phyloP scores from a whole-genome alignment of 2,888 invertebrate genomes.

The Pseudeuparius sepicola region DNA sequence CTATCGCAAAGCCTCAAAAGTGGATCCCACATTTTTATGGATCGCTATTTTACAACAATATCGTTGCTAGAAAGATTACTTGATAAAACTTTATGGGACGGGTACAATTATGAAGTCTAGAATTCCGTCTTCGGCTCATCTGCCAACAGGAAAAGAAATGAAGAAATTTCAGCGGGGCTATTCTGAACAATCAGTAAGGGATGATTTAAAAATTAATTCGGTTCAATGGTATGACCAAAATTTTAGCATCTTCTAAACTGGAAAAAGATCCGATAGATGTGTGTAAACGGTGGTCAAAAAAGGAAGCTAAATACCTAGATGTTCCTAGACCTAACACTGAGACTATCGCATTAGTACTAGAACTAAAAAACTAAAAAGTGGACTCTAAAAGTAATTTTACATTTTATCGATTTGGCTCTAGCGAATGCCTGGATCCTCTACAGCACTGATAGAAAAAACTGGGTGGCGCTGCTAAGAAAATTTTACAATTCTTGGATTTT shows the following conservation, averaged over 20 bases:
- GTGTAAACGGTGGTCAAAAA: constrained; percentile 10
- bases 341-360: too few relatives aligned
- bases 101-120: constrained; percentile 24
- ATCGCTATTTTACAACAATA: constrained; percentile 18
- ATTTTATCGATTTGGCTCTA: constrained; percentile 8
- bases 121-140: constrained; percentile 21
- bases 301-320: constrained; percentile 3
- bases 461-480: constrained; percentile 3
- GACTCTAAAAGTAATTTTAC: constrained; percentile 9
- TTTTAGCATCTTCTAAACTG: constrained; percentile 3
- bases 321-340: too few relatives aligned
- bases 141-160: constrained; percentile 22
- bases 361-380: too few relatives aligned
- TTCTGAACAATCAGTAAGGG: constrained; percentile 19
- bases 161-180: constrained; percentile 23
- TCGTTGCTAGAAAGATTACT: constrained; percentile 6
- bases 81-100: constrained; percentile 17
- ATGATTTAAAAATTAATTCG: constrained; percentile 8
- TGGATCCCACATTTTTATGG: constrained; percentile 14
- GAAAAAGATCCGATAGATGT: constrained; percentile 4
- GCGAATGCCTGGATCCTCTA: constrained; percentile 12
- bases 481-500: constrained; percentile 2
- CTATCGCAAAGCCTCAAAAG: constrained; percentile 16
- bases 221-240: constrained; percentile 11
- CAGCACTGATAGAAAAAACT: constrained; percentile 7